Evolutionary conservation across 2,797 vertebrate genomes (phyloP), one percentile per base, ranked within the genome.

Genomic region (Rhinatrema bivittatum): DNA sequence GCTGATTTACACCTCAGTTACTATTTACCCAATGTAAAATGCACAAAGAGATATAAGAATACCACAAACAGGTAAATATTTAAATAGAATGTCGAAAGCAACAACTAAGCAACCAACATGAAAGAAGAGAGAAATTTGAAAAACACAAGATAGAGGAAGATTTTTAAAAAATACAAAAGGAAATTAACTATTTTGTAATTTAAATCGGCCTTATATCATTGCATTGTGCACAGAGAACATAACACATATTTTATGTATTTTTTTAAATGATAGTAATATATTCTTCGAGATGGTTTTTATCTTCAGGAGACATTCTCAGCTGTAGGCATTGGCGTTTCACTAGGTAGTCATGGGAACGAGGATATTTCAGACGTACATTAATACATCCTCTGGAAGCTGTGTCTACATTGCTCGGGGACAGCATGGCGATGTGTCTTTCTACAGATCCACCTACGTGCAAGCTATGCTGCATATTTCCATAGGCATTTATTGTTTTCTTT

Each of bases 321-420:
- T 60, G 15, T 41, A 61, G 50, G 30, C 36, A 29, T 53, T 58
- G 35, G 12, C 43, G 21, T 58, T 62, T 65, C 30, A 57, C 60
- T 47, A 39, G 23, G 57, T 60, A 66, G 31, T 32, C 39, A 47
- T 53, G 34, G 55, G 59, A 74, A 58, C 48, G 51, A 53, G 49
- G 40, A 49, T 19, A 21, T 60, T 63, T 68, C 45, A 59, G 52
- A 45, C 17, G 29, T 8, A 37, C 15, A 50, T 39, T 38, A 53
- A 38, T 42, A 55, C 49, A 46, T 50, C 32, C 36, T 5, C 39
- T 5, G 38, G 42, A n/a, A 45, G 6, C 54, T 64, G 34, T 30
- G 39, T 55, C 34, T 66, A 35, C 32, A 31, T 56, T 53, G 17
- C 29, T 47, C 39, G 42, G 60, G 47, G 44, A 43, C 28, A 46